Percentiles rank a stretch among this genome's conserved stretches.
These are phyloP conservation scores for Melanerpes aurifrons DNA, from an alignment of 2,113 vertebrate genomes.

Conservation along the genomic window DNA sequence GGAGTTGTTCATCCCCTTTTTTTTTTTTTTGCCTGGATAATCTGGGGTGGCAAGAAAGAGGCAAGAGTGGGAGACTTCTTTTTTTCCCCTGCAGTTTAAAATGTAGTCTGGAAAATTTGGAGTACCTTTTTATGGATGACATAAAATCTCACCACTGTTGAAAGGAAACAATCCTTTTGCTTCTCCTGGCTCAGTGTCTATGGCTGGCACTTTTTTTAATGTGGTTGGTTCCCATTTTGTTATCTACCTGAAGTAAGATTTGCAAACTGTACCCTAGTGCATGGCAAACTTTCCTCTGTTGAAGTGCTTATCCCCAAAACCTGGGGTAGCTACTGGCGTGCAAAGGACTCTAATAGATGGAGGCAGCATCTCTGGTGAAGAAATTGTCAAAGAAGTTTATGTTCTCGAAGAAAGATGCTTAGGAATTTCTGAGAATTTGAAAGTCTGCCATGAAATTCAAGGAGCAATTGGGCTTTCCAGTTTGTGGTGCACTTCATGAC, in stretches of 20 bases:
- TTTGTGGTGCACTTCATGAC: neutral
- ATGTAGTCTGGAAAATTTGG: neutral
- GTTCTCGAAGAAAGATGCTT: neutral
- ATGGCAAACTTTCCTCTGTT: neutral
- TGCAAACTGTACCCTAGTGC: neutral
- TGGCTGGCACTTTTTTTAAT: neutral
- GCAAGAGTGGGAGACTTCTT: neutral
- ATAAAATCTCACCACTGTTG: neutral
- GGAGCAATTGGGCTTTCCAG: neutral
- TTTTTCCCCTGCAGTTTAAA: neutral
- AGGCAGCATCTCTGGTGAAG: neutral
- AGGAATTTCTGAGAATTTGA: neutral
- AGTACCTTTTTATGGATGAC: neutral
- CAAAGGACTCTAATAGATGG: neutral
- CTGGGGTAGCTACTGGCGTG: rapidly evolving
- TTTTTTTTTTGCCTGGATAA: neutral
- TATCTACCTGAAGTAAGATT: neutral
- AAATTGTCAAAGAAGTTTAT: neutral
- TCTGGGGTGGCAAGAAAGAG: neutral
- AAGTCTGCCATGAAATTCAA: slow-evolving; percentile 8
- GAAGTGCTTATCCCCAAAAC: neutral
- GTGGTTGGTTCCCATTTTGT: neutral
- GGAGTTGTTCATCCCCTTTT: neutral
- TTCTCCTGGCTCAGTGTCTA: neutral
- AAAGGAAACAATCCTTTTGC: neutral